These are phyloP conservation scores for Anagrus nilaparvatae DNA, from an alignment of 1,140 invertebrate species.

Conservation along the genomic window DNA sequence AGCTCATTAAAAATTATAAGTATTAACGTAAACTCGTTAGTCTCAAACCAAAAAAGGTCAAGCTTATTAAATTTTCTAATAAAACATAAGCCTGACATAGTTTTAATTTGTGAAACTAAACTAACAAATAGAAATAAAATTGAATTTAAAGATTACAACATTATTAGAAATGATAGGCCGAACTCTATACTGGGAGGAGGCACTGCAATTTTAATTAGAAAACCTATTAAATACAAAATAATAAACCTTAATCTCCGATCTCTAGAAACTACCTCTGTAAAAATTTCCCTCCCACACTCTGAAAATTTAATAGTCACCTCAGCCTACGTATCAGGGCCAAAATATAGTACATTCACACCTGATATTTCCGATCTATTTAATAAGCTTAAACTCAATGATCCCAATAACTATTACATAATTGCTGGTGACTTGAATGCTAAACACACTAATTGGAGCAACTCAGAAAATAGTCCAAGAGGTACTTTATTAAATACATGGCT, in stretches of 20 bases:
- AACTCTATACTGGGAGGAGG: background rate
- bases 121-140: background rate
- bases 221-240: background rate
- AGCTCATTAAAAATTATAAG: background rate
- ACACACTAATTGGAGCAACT: no score
- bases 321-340: no score
- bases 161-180: background rate
- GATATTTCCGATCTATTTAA: no score
- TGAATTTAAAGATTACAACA: conserved; percentile 1
- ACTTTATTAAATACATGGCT: conserved; percentile 10
- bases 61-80: background rate
- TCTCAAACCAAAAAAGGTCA: background rate
- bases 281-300: no score
- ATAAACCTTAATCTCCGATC: no score
- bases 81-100: background rate
- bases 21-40: background rate
- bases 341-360: no score
- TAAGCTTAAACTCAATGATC: no score
- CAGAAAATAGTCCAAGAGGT: no score
- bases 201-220: conserved; percentile 3
- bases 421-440: no score
- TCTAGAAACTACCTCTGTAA: no score
- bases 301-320: no score
- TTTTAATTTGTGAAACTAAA: background rate
- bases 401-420: no score